Percentiles rank a stretch among this genome's conserved stretches.
Evolutionary conservation across 2,797 vertebrate species (phyloP).

Genomic region (Valencia hispanica): DNA sequence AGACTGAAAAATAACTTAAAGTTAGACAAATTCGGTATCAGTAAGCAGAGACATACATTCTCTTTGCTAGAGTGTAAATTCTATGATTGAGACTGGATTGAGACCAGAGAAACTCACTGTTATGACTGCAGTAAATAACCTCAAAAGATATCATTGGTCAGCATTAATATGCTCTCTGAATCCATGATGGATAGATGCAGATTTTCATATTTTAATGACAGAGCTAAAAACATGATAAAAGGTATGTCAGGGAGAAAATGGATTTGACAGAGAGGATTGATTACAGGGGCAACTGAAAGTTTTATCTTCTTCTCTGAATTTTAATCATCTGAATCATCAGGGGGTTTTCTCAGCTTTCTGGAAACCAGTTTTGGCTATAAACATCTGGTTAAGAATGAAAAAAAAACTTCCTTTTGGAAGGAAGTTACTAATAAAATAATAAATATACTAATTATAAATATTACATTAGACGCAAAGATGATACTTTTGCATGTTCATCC

Average conservation of each 20-base stretch:
- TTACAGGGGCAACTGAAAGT: background rate
- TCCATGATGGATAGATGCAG: background rate
- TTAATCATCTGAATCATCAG: background rate
- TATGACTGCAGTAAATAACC: background rate
- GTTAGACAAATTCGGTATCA: background rate
- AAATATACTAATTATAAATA: no score
- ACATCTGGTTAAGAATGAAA: no score
- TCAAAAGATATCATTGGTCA: background rate
- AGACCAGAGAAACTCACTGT: background rate
- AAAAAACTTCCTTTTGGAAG: no score
- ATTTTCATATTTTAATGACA: background rate
- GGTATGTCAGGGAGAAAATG: background rate
- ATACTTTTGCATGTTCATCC: no score
- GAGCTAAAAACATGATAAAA: background rate
- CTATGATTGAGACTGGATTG: background rate
- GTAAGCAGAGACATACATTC: background rate
- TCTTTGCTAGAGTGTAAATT: background rate
- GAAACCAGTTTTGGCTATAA: background rate
- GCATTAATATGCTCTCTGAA: background rate
- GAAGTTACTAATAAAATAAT: no score
- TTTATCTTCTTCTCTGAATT: background rate
- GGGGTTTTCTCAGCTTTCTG: background rate
- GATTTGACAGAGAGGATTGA: background rate
- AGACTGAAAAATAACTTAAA: background rate
- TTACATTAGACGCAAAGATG: no score